phyloP scores from a whole-genome alignment of 2,888 invertebrate genomes.

The Caenorhabditis sp. region DNA sequence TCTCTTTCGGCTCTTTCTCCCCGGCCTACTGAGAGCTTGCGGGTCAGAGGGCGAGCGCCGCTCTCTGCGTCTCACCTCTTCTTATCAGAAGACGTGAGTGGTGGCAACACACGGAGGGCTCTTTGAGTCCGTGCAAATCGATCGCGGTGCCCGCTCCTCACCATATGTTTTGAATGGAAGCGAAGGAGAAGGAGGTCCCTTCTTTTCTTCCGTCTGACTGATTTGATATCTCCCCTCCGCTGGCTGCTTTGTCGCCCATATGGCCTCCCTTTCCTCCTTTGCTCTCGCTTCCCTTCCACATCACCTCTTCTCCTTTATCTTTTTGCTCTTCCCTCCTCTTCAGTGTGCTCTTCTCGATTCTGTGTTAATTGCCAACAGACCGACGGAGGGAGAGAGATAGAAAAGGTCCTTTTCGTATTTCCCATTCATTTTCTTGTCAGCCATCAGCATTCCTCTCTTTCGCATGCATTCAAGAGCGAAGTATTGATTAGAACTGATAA shows the following conservation, averaged over 20 bases:
- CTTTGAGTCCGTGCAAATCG: conserved; percentile 7
- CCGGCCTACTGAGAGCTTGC: not conserved
- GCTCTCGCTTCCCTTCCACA: conserved; percentile 2
- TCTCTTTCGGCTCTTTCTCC: not conserved
- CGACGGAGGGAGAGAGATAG: not conserved
- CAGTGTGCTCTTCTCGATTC: conserved; percentile 23
- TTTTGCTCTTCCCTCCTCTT: not conserved
- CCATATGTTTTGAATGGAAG: conserved; percentile 49
- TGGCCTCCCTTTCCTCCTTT: not conserved
- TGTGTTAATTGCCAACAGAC: conserved; percentile 52
- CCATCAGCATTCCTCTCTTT: too few species aligned
- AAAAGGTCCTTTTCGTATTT: not conserved
- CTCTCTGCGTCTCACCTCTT: conserved; percentile 16
- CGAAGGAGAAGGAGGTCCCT: too few species aligned
- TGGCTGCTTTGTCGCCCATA: not conserved
- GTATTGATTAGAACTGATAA: not conserved
- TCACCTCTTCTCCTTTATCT: conserved; percentile 30
- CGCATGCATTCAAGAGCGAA: too few species aligned
- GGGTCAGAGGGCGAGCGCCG: not conserved
- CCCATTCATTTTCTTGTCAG: not conserved
- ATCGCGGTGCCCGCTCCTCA: conserved; percentile 9
- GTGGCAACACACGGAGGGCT: not conserved
- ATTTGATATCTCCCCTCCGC: conserved; percentile 47
- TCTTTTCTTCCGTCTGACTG: conserved; percentile 49
- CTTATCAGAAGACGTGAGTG: conserved; percentile 37